Percentiles rank a stretch among this genome's conserved stretches.
phyloP scores from a whole-genome alignment of 2,888 invertebrate species.

The Pardosa pseudoannulata region DNA sequence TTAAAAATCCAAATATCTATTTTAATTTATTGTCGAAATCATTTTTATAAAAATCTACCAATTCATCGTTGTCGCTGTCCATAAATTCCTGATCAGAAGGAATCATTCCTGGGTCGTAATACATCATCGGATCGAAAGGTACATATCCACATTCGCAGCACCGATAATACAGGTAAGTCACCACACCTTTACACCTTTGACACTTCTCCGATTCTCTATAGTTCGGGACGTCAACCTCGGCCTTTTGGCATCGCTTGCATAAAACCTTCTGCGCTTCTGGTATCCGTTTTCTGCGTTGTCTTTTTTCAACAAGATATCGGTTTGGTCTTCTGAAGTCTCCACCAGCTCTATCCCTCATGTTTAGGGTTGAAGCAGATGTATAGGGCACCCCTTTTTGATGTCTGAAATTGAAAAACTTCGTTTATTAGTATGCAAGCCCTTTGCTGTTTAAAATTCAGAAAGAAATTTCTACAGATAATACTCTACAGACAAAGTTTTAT shows the following conservation, averaged over 20 bases:
- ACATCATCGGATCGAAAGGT: not conserved
- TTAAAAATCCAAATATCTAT: too few species aligned
- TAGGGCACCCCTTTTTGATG: not conserved
- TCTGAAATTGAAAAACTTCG: too few species aligned
- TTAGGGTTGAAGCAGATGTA: not conserved
- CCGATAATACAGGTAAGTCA: not conserved
- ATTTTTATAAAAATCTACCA: too few species aligned
- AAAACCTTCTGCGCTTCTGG: not conserved
- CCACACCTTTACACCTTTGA: not conserved
- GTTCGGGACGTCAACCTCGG: not conserved
- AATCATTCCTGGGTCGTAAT: too few species aligned
- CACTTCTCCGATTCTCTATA: not conserved
- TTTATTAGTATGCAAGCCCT: too few species aligned
- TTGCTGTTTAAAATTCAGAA: too few species aligned
- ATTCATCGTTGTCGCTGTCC: not conserved
- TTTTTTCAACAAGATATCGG: too few species aligned
- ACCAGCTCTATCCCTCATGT: not conserved
- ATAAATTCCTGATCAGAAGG: not conserved
- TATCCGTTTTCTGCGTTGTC: not conserved
- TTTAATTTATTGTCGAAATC: too few species aligned
- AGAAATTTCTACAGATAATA: too few species aligned
- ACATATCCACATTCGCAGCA: not conserved
- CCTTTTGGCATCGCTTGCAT: not conserved
- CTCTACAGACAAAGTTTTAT: too few species aligned
- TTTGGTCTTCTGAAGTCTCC: not conserved